These are phyloP conservation scores for Phocides pigmalion DNA, from an alignment of 1,140 invertebrate genomes.

Conservation along the genomic window DNA sequence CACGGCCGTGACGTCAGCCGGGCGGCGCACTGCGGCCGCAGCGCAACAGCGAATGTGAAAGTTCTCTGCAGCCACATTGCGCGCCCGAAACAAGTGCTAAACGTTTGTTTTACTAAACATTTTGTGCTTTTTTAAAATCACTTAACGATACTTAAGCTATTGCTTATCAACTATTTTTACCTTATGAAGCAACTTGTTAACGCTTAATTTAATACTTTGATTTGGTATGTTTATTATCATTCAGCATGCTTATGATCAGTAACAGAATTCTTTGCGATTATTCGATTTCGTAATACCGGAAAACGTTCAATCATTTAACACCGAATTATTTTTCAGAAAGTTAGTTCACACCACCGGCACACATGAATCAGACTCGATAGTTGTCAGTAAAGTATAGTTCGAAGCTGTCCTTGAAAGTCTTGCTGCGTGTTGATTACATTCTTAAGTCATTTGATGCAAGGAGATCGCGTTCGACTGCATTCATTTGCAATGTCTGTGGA, in stretches of 20 bases:
- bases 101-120: slow-evolving; percentile 56
- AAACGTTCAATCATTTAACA: slow-evolving; percentile 38
- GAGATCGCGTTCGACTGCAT: slow-evolving; percentile 63
- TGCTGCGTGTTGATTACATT: slow-evolving; percentile 64
- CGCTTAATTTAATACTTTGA: not conserved
- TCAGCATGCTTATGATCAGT: not conserved
- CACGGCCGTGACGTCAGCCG: slow-evolving; percentile 65
- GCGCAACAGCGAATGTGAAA: slow-evolving; percentile 79
- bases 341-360: slow-evolving; percentile 52
- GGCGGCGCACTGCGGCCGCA: slow-evolving; percentile 48
- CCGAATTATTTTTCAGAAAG: slow-evolving; percentile 19
- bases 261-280: slow-evolving; percentile 38
- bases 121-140: slow-evolving; percentile 26
- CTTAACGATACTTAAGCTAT: not conserved
- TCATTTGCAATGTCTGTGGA: slow-evolving; percentile 58
- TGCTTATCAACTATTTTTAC: slow-evolving; percentile 4
- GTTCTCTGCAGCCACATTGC: slow-evolving; percentile 67
- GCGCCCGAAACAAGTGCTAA: slow-evolving; percentile 64
- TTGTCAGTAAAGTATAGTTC: slow-evolving; percentile 51
- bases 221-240: slow-evolving; percentile 5
- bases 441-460: slow-evolving; percentile 69
- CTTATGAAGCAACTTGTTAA: not conserved
- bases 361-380: slow-evolving; percentile 54
- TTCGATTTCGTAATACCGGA: slow-evolving; percentile 48
- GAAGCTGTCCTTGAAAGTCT: slow-evolving; percentile 73